Conservation (phyloP, 1,140 invertebrate species). For the Leucophenga varia region DNA sequence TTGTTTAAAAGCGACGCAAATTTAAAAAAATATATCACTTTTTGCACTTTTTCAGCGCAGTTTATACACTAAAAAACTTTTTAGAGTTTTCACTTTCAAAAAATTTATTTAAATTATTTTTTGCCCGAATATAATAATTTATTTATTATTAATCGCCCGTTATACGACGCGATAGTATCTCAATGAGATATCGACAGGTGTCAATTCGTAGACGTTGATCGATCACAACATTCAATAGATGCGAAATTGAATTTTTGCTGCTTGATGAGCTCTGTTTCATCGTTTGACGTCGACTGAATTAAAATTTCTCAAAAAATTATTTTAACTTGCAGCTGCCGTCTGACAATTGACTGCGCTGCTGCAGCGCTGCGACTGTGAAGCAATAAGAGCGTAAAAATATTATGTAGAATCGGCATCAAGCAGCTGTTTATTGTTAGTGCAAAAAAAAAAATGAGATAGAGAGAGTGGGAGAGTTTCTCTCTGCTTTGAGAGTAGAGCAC, state of each 20-base stretch:
- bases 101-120: too few species aligned
- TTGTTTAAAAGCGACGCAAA: constrained; percentile 1
- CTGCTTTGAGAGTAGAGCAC: too few species aligned
- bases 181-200: constrained; percentile 56
- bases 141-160: constrained; percentile 53
- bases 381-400: background rate
- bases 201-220: constrained; percentile 56
- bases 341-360: background rate
- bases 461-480: constrained; percentile 5
- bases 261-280: constrained; percentile 55
- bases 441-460: background rate
- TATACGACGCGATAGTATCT: constrained; percentile 52
- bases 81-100: too few species aligned
- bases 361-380: background rate
- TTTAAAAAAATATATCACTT: too few species aligned
- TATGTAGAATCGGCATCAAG: background rate
- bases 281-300: constrained; percentile 51
- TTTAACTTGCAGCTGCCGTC: background rate
- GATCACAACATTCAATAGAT: constrained; percentile 51
- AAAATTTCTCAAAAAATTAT: background rate
- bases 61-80: too few species aligned
- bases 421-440: background rate
- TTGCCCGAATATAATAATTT: too few species aligned
- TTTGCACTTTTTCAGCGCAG: too few species aligned
- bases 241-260: constrained; percentile 31